Percentiles rank a stretch among this genome's conserved stretches.
phyloP scores from a whole-genome alignment of 2,113 vertebrate genomes.

The Galeopterus variegatus region DNA sequence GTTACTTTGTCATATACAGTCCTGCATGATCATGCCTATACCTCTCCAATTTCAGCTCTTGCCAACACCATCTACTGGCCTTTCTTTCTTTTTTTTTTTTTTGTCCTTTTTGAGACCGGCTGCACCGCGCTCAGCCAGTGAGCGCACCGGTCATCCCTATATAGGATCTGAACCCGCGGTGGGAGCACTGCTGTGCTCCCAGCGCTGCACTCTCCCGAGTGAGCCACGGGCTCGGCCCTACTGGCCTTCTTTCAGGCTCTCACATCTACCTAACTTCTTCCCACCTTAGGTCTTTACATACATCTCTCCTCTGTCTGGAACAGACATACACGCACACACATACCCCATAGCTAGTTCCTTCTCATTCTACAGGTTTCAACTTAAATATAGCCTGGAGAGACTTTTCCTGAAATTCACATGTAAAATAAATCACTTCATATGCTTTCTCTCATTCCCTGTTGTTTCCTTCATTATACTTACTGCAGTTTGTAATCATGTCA shows the following conservation, averaged over 20 bases:
- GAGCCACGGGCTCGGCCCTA: no score
- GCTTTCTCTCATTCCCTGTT: slow-evolving; percentile 1
- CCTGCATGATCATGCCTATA: not conserved
- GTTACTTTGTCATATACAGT: not conserved
- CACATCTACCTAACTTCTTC: not conserved
- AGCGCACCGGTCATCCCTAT: no score
- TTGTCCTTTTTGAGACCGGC: no score
- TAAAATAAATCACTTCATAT: not conserved
- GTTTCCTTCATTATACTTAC: not conserved
- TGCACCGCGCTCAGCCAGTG: no score
- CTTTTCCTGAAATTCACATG: not conserved
- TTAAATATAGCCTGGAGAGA: slow-evolving; percentile 33
- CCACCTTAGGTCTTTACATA: not conserved
- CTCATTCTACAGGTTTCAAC: slow-evolving; percentile 21
- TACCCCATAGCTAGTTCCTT: not conserved
- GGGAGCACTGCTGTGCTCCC: no score
- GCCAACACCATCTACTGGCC: not conserved
- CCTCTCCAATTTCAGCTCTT: not conserved
- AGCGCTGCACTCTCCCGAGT: no score
- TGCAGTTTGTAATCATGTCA: not conserved
- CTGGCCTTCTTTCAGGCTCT: not conserved
- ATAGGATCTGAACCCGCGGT: no score
- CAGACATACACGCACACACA: not conserved
- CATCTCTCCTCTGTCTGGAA: not conserved
- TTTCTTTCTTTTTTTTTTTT: no score